Conservation (phyloP, 1,140 invertebrate species). For the Drosophila truncata region DNA sequence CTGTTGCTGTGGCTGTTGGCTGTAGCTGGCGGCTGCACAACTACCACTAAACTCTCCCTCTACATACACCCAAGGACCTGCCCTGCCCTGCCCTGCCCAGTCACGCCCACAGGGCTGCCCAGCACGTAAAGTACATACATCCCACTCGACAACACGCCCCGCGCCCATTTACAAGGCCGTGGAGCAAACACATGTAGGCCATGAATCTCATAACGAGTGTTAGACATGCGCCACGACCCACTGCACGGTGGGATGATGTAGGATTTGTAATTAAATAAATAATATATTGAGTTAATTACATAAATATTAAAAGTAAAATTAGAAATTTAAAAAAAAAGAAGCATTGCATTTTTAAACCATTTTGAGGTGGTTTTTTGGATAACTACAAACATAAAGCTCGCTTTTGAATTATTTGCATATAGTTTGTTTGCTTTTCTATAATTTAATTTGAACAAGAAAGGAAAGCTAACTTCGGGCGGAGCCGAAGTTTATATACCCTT, state of each 20-base stretch:
- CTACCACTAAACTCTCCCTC: slow-evolving; percentile 23
- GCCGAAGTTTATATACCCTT: too few relatives aligned
- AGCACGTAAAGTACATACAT: slow-evolving; percentile 71
- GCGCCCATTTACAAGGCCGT: slow-evolving; percentile 79
- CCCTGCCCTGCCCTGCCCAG: slow-evolving; percentile 19
- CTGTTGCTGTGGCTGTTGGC: slow-evolving; percentile 19
- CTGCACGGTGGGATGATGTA: neutral
- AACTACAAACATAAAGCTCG: neutral
- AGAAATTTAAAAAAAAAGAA: neutral
- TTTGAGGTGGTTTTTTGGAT: neutral
- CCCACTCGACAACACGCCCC: slow-evolving; percentile 59
- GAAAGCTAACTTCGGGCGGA: too few relatives aligned
- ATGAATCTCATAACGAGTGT: slow-evolving; percentile 82
- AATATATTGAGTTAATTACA: neutral
- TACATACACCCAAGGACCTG: slow-evolving; percentile 20
- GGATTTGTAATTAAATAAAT: neutral
- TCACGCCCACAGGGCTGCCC: slow-evolving; percentile 49
- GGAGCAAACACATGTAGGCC: slow-evolving; percentile 82
- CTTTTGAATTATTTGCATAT: neutral
- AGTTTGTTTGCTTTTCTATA: neutral
- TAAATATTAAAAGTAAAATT: neutral
- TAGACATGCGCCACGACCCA: slow-evolving; percentile 72
- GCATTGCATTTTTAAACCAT: neutral
- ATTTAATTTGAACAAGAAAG: neutral
- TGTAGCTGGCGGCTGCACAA: slow-evolving; percentile 56